Percentiles rank a stretch among this genome's conserved stretches.
Conservation (phyloP, 2,888 invertebrate species). For the Leptogaster cylindrica region DNA sequence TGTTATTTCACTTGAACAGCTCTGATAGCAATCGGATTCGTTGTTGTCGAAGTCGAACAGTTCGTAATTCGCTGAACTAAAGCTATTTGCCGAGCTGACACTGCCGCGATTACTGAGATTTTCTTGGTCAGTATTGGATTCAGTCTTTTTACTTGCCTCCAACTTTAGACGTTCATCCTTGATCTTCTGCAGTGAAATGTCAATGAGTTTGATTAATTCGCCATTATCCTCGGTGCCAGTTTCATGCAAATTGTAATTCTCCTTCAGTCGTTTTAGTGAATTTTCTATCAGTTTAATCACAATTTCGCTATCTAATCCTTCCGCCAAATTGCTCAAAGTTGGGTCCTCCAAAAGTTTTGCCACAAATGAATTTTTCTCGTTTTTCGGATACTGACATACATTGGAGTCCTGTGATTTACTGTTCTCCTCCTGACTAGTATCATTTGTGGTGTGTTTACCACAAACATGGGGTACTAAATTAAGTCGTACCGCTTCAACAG, state of each 20-base stretch:
- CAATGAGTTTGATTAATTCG: constrained; percentile 61
- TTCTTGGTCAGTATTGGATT: constrained; percentile 61
- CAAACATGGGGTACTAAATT: constrained; percentile 80
- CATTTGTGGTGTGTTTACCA: constrained; percentile 63
- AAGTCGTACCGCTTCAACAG: constrained; percentile 77
- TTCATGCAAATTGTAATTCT: constrained; percentile 56
- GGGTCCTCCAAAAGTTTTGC: constrained; percentile 69
- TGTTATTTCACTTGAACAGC: constrained; percentile 70
- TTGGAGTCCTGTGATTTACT: not conserved
- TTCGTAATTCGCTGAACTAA: constrained; percentile 77
- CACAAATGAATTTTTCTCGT: constrained; percentile 54
- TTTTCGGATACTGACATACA: constrained; percentile 42
- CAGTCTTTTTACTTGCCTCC: constrained; percentile 58
- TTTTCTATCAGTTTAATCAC: constrained; percentile 72
- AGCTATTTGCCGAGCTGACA: constrained; percentile 64
- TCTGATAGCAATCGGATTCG: constrained; percentile 75
- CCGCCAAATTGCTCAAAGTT: constrained; percentile 69
- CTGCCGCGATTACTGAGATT: constrained; percentile 65
- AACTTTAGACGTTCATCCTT: constrained; percentile 57
- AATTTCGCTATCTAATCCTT: constrained; percentile 68
- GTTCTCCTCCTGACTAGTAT: not conserved
- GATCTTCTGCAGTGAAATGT: constrained; percentile 59
- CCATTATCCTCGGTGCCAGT: constrained; percentile 62
- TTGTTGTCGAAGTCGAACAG: constrained; percentile 73
- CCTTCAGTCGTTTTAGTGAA: constrained; percentile 68